These are phyloP conservation scores for Candoia aspera DNA, from an alignment of 2,113 vertebrate species.

Conservation along the genomic window DNA sequence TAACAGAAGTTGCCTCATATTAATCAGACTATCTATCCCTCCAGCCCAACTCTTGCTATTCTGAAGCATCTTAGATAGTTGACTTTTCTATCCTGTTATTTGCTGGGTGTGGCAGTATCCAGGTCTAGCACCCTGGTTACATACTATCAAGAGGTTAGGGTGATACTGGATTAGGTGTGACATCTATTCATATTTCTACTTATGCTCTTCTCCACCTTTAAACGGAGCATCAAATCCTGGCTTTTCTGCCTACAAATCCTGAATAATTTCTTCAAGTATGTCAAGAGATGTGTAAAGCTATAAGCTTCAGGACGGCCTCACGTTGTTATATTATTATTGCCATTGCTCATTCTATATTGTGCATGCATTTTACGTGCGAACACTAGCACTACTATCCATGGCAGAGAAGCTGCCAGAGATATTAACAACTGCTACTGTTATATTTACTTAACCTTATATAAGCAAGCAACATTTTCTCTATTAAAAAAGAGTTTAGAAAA, in stretches of 20 bases:
- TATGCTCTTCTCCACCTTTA: neutral
- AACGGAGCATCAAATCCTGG: neutral
- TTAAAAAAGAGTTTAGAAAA: slow-evolving; percentile 36
- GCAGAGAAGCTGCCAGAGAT: neutral
- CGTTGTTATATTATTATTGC: neutral
- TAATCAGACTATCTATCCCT: neutral
- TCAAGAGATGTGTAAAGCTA: neutral
- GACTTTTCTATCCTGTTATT: neutral
- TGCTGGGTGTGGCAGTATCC: neutral
- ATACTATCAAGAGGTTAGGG: too few species aligned
- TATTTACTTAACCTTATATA: neutral
- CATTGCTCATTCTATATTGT: neutral
- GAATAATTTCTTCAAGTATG: neutral
- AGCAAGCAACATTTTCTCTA: neutral
- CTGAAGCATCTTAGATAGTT: neutral
- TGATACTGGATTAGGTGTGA: too few species aligned
- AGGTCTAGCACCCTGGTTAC: too few species aligned
- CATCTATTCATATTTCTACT: neutral
- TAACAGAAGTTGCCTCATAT: neutral
- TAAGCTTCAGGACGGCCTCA: neutral
- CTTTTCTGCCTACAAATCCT: neutral
- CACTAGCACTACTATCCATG: neutral
- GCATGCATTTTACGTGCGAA: neutral
- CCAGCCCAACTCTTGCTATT: neutral
- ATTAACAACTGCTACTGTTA: neutral